These are phyloP conservation scores for Tachina fera DNA, from an alignment of 2,888 invertebrate genomes.

Conservation along the genomic window DNA sequence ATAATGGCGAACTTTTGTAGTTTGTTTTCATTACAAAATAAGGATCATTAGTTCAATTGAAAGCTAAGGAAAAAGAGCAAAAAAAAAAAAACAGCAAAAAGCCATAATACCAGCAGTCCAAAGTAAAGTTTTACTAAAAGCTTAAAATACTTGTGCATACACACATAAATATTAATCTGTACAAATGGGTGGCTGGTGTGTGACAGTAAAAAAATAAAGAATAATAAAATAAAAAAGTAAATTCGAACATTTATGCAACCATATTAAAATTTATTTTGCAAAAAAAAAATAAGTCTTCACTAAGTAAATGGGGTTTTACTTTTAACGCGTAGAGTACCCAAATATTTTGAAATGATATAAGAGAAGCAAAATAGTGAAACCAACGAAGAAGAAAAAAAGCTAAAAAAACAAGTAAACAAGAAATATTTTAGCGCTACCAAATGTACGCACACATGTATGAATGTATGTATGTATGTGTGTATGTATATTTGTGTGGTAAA, in stretches of 20 bases:
- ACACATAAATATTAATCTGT: conserved; percentile 70
- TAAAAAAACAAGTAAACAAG: conserved; percentile 32
- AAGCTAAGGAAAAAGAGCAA: conserved; percentile 45
- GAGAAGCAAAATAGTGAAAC: conserved; percentile 39
- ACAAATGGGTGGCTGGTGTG: conserved; percentile 48
- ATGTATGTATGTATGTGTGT: not conserved
- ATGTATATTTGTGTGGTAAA: conserved; percentile 40
- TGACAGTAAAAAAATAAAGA: not conserved
- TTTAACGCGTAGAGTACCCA: conserved; percentile 63
- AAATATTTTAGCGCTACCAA: conserved; percentile 35
- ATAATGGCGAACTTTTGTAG: conserved; percentile 41
- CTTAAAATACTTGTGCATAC: conserved; percentile 61
- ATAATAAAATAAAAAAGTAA: conserved; percentile 6
- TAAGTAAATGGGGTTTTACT: conserved; percentile 61
- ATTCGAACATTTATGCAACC: conserved; percentile 3
- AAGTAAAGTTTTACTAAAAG: conserved; percentile 67
- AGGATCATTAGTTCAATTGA: conserved; percentile 71
- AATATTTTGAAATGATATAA: conserved; percentile 37
- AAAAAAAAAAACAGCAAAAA: conserved; percentile 22
- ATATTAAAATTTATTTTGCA: conserved; percentile 59
- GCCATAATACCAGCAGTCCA: conserved; percentile 5
- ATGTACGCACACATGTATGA: not conserved
- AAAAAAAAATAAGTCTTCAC: conserved; percentile 24
- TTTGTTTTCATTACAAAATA: conserved; percentile 46
- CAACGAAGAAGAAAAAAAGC: conserved; percentile 28